These are phyloP conservation scores for Anagyrus pseudococci DNA, from an alignment of 2,888 invertebrate genomes.

Conservation along the genomic window DNA sequence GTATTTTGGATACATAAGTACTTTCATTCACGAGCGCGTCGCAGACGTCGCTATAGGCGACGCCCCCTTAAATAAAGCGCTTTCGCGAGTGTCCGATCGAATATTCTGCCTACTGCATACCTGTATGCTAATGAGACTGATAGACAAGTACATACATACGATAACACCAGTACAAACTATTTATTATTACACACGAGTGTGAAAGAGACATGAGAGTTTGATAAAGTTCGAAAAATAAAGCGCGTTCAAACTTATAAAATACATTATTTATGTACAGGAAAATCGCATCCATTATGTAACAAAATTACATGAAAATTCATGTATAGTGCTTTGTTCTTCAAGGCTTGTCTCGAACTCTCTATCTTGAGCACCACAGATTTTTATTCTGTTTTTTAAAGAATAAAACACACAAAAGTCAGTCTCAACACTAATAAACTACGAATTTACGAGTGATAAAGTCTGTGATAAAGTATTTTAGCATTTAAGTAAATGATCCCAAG, in stretches of 20 bases:
- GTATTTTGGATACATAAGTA: slow-evolving; percentile 62
- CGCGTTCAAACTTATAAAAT: too few relatives aligned
- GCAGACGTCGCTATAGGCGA: too few relatives aligned
- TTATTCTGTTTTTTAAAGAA: slow-evolving; percentile 9
- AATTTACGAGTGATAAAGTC: slow-evolving; percentile 8
- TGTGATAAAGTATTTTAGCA: slow-evolving; percentile 18
- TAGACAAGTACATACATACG: neutral
- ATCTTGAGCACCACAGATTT: neutral
- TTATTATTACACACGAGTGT: neutral
- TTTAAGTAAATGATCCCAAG: slow-evolving; percentile 16
- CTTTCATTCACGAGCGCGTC: slow-evolving; percentile 58
- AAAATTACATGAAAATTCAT: neutral
- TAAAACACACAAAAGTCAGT: too few relatives aligned
- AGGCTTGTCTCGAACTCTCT: neutral
- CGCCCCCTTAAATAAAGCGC: too few relatives aligned
- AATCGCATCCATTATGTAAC: too few relatives aligned
- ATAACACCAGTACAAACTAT: neutral
- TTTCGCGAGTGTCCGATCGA: too few relatives aligned
- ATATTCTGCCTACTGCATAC: neutral
- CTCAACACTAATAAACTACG: neutral
- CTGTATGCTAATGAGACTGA: neutral
- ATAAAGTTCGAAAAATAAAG: neutral
- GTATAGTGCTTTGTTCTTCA: neutral
- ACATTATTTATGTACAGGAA: too few relatives aligned
- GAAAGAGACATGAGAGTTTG: neutral